A percentile compares a stretch with the other conserved stretches of the same genome.
Conservation (phyloP, 2,888 invertebrate species). For the Spodoptera exigua region DNA sequence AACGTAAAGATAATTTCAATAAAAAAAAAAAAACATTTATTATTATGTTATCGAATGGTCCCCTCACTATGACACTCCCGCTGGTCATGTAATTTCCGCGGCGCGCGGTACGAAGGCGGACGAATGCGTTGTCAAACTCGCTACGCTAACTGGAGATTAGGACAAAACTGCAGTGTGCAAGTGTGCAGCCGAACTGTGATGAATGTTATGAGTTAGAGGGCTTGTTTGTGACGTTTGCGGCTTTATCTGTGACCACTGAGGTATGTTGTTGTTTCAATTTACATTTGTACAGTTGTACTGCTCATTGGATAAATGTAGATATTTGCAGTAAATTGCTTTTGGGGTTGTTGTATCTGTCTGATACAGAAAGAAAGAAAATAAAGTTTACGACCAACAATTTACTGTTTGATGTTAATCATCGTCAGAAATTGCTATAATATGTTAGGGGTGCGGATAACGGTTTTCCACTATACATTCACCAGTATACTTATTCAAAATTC, state of each 20-base stretch:
- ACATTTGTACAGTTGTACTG: too few relatives aligned
- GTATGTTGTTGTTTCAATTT: too few relatives aligned
- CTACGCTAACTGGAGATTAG: conserved; percentile 55
- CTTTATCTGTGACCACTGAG: background rate
- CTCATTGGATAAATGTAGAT: too few relatives aligned
- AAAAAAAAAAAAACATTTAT: too few relatives aligned
- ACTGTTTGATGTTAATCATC: too few relatives aligned
- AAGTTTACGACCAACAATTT: too few relatives aligned
- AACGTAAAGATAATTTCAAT: too few relatives aligned
- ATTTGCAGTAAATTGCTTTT: too few relatives aligned
- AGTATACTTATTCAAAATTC: background rate
- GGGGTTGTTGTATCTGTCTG: too few relatives aligned
- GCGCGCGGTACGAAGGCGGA: conserved; percentile 62
- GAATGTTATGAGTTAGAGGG: conserved; percentile 32
- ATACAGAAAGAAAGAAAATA: too few relatives aligned
- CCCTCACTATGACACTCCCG: conserved; percentile 40
- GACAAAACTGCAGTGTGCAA: conserved; percentile 52
- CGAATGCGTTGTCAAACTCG: conserved; percentile 71
- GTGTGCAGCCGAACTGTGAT: conserved; percentile 46
- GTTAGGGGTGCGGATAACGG: too few relatives aligned
- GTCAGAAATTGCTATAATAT: too few relatives aligned
- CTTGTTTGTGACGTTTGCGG: conserved; percentile 4
- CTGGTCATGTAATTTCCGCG: conserved; percentile 79
- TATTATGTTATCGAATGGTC: conserved; percentile 27
- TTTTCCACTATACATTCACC: background rate